These are phyloP conservation scores for Oreonectes daqikongensis DNA, from an alignment of 2,797 vertebrate genomes.

Conservation along the genomic window DNA sequence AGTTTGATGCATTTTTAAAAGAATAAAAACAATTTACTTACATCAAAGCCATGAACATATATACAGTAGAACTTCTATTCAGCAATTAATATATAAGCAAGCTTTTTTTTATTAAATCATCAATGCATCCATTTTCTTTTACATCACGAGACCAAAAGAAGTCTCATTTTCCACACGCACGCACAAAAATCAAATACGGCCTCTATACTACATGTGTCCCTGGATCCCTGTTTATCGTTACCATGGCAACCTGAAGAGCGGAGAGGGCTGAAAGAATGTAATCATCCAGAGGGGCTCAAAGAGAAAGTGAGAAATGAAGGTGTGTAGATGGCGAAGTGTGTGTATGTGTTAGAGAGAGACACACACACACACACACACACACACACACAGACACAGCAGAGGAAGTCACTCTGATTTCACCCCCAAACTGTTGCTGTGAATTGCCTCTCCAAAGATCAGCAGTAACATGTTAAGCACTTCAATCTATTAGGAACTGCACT, in stretches of 20 bases:
- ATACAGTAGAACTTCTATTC: neutral
- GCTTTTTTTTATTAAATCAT: neutral
- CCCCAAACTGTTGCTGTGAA: conserved; percentile 26
- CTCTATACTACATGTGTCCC: conserved; percentile 12
- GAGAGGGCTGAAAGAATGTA: conserved; percentile 40
- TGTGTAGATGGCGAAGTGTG: conserved; percentile 20
- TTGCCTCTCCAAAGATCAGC: conserved; percentile 32
- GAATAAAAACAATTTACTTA: neutral
- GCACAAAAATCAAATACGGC: conserved; percentile 5
- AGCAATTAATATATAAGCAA: neutral
- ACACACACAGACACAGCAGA: neutral
- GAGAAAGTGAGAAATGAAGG: conserved; percentile 44
- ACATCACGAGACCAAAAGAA: conserved; percentile 1
- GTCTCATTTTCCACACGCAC: neutral
- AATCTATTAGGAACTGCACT: neutral
- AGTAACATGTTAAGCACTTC: conserved; percentile 31
- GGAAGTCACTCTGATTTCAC: conserved; percentile 8
- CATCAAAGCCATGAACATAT: neutral
- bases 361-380: neutral
- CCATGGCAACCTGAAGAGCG: conserved; percentile 47
- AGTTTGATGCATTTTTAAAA: neutral
- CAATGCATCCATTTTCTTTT: neutral
- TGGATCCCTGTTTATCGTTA: conserved; percentile 45
- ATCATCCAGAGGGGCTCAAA: conserved; percentile 42
- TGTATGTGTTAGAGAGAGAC: neutral